Conservation (phyloP, 2,797 vertebrate species). For the Eulemur albifrons region DNA sequence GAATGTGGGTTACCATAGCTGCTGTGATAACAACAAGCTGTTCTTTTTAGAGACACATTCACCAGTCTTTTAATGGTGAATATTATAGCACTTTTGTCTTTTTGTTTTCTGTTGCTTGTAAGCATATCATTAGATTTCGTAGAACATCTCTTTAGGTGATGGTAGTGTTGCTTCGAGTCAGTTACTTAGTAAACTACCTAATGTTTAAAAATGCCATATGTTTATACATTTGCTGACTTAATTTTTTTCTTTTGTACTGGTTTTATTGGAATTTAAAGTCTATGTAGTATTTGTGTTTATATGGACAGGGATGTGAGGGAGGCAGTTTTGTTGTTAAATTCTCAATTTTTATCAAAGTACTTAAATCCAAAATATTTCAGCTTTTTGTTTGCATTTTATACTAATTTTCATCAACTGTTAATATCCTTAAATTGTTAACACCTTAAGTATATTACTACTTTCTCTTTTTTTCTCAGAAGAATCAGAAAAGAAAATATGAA, state of each 20-base stretch:
- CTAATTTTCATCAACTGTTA: not conserved
- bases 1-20: not conserved
- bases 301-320: not conserved
- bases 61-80: not conserved
- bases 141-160: not conserved
- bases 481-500: not conserved
- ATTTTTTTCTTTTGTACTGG: not conserved
- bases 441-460: not conserved
- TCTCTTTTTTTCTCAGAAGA: not conserved
- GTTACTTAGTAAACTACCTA: not conserved
- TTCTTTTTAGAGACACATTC: not conserved
- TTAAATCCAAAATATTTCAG: not conserved
- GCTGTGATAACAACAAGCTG: not conserved
- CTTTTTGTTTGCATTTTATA: not conserved
- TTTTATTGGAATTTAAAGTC: not conserved
- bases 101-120: not conserved
- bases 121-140: not conserved
- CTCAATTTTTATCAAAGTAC: slow-evolving; percentile 7
- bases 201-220: slow-evolving; percentile 8
- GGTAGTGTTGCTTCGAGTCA: not conserved
- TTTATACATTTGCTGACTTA: not conserved
- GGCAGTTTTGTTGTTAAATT: not conserved
- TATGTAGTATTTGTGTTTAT: not conserved
- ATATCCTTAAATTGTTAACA: not conserved
- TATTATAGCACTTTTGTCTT: not conserved